Evolutionary conservation across 2,113 vertebrate species (phyloP).

Genomic region (Neomonachus schauinslandi): DNA sequence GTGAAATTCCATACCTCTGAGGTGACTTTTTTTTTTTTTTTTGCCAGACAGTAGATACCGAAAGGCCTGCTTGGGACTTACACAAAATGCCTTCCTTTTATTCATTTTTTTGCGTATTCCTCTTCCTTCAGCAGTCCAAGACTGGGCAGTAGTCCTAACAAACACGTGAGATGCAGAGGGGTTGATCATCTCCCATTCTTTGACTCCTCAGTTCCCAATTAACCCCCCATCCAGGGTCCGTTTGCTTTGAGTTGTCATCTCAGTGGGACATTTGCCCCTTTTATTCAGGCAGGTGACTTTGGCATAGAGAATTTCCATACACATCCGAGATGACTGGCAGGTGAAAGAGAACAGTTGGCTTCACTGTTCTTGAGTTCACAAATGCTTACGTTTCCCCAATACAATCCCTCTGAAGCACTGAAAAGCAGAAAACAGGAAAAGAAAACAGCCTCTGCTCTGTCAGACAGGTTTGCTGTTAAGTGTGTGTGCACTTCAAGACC

Average conservation of each 20-base stretch:
- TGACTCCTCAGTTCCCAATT: background rate
- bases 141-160: background rate
- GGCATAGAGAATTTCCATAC: conserved; percentile 59
- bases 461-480: conserved; percentile 89
- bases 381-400: background rate
- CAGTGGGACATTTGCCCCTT: conserved; percentile 33
- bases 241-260: conserved; percentile 41
- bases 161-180: background rate
- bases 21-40: conserved; percentile 43
- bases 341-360: conserved; percentile 53
- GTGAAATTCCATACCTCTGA: conserved; percentile 63
- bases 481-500: conserved; percentile 90
- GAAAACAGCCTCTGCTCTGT: conserved; percentile 80
- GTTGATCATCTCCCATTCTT: conserved; percentile 29
- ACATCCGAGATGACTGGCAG: conserved; percentile 73
- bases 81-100: conserved; percentile 56
- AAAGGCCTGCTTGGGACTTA: conserved; percentile 72
- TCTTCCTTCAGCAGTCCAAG: conserved; percentile 11
- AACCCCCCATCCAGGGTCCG: background rate
- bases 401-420: conserved; percentile 49
- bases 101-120: background rate
- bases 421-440: conserved; percentile 83
- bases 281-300: conserved; percentile 77
- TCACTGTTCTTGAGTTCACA: conserved; percentile 61
- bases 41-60: conserved; percentile 48